phyloP scores from a whole-genome alignment of 1,140 invertebrate species.

The Anagrus nilaparvatae region DNA sequence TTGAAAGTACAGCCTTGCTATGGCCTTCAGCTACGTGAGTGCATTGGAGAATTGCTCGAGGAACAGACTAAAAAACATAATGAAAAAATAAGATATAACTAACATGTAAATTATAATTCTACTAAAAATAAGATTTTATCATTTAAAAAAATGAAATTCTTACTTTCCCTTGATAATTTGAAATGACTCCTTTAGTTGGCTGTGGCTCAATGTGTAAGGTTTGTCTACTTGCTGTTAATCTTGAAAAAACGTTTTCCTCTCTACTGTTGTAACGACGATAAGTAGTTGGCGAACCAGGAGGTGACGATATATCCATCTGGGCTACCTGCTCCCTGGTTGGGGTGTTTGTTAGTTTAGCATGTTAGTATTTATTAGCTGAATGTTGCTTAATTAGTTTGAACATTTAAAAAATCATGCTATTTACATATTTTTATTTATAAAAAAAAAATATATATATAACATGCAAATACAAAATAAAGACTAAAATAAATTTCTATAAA shows the following conservation, averaged over 20 bases:
- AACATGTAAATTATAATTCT: background rate
- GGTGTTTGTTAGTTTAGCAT: slow-evolving; percentile 38
- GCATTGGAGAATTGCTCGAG: slow-evolving; percentile 58
- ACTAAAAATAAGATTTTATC: slow-evolving; percentile 21
- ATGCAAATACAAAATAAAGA: too few relatives aligned
- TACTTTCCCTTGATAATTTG: slow-evolving; percentile 55
- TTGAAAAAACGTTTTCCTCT: slow-evolving; percentile 74
- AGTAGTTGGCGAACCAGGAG: slow-evolving; percentile 56
- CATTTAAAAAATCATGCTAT: too few relatives aligned
- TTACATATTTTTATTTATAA: too few relatives aligned
- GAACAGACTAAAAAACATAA: slow-evolving; percentile 35
- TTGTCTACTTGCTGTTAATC: slow-evolving; percentile 54
- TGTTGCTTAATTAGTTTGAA: too few relatives aligned
- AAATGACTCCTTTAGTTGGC: slow-evolving; percentile 53
- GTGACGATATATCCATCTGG: slow-evolving; percentile 43
- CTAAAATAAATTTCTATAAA: too few relatives aligned
- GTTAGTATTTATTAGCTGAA: too few relatives aligned
- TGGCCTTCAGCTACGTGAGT: slow-evolving; percentile 76
- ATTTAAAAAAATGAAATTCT: slow-evolving; percentile 21
- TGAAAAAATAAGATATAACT: slow-evolving; percentile 10
- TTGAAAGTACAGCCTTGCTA: slow-evolving; percentile 67
- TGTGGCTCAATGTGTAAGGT: slow-evolving; percentile 44
- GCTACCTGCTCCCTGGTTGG: slow-evolving; percentile 45
- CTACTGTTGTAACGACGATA: slow-evolving; percentile 49
- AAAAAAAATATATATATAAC: too few relatives aligned